phyloP scores from a whole-genome alignment of 2,113 vertebrate species.

The Terrapene triunguis region DNA sequence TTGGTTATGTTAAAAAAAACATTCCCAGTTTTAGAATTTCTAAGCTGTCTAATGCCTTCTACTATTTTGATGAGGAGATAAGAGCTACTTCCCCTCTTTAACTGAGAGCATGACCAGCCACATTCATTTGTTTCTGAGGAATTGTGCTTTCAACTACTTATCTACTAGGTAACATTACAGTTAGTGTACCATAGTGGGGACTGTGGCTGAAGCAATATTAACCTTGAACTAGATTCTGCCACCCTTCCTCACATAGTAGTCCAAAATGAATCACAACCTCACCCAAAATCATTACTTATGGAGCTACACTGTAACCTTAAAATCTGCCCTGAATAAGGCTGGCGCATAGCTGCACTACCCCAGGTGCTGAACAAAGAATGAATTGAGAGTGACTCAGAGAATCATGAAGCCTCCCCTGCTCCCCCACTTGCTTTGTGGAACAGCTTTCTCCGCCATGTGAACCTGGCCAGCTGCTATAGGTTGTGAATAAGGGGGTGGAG shows the following conservation, averaged over 20 bases:
- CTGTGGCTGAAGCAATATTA: background rate
- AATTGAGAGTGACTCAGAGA: background rate
- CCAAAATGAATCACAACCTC: background rate
- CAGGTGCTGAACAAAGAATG: background rate
- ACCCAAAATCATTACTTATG: background rate
- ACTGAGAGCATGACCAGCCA: background rate
- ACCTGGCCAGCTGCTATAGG: background rate
- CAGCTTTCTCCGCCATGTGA: background rate
- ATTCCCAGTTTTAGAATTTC: background rate
- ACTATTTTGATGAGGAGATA: background rate
- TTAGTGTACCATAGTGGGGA: background rate
- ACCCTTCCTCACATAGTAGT: background rate
- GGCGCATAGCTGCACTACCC: background rate
- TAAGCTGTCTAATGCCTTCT: background rate
- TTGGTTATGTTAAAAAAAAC: conserved; percentile 26
- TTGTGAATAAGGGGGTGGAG: background rate
- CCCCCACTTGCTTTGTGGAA: background rate
- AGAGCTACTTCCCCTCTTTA: background rate
- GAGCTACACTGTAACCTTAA: background rate
- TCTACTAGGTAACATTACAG: background rate
- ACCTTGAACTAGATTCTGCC: background rate
- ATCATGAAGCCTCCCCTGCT: background rate
- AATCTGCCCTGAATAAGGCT: background rate
- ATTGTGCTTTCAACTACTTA: background rate
- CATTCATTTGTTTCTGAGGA: background rate